These are phyloP conservation scores for Crepidodera aurea DNA, from an alignment of 2,888 invertebrate species.

Conservation along the genomic window DNA sequence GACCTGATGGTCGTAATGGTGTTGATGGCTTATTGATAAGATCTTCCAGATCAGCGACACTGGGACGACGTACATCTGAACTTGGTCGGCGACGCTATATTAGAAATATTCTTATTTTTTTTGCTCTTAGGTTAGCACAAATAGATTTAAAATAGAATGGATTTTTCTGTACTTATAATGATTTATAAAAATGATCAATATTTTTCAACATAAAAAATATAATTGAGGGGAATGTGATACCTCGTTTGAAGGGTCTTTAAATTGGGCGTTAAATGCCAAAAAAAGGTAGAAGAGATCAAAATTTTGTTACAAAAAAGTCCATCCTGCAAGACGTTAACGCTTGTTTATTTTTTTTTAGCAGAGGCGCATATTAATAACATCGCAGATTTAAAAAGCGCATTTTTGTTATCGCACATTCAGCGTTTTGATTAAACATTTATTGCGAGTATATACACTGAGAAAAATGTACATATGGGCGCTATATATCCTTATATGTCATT, in stretches of 20 bases:
- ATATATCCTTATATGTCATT: slow-evolving; percentile 34
- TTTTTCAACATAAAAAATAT: no score
- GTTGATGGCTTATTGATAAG: slow-evolving; percentile 90
- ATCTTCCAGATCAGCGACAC: slow-evolving; percentile 89
- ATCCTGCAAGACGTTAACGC: slow-evolving; percentile 8
- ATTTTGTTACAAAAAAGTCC: slow-evolving; percentile 1
- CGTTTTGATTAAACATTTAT: slow-evolving; percentile 35
- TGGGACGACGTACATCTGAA: slow-evolving; percentile 88
- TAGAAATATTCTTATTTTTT: slow-evolving; percentile 19
- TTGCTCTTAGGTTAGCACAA: not conserved
- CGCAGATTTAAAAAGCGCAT: slow-evolving; percentile 34
- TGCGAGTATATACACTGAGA: slow-evolving; percentile 46
- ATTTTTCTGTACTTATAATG: not conserved
- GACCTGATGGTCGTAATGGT: slow-evolving; percentile 81
- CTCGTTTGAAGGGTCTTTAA: no score
- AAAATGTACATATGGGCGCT: slow-evolving; percentile 37
- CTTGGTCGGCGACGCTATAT: slow-evolving; percentile 84
- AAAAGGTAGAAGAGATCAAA: no score
- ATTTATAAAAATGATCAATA: no score
- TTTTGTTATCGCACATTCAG: slow-evolving; percentile 30
- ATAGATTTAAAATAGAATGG: not conserved
- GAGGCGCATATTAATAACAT: slow-evolving; percentile 24
- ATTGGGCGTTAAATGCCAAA: no score
- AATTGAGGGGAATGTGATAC: no score
- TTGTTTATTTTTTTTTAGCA: slow-evolving; percentile 21